Evolutionary conservation across 2,113 vertebrate species (phyloP).

Genomic region (Nettapus auritus): DNA sequence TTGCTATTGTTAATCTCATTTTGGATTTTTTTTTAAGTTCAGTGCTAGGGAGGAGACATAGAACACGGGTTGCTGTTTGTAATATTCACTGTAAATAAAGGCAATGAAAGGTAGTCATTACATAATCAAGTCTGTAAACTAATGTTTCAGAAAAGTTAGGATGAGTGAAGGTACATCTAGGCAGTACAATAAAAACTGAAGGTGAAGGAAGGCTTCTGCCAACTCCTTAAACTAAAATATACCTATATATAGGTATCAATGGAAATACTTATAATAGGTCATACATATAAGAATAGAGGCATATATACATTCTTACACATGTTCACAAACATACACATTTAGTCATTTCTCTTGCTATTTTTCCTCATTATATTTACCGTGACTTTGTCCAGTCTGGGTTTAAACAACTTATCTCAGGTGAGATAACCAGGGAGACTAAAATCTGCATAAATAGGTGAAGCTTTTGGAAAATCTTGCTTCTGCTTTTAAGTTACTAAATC

Average conservation of each 20-base stretch:
- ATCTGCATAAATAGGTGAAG: background rate
- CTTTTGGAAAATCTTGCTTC: background rate
- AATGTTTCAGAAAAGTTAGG: background rate
- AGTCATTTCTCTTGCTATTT: background rate
- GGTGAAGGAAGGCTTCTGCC: background rate
- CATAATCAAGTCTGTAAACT: background rate
- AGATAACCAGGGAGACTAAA: fast-evolving
- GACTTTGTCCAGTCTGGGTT: background rate
- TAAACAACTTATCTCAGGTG: background rate
- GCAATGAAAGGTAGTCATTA: background rate
- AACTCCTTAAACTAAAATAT: background rate
- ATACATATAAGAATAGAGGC: too few relatives aligned
- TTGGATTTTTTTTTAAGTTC: background rate
- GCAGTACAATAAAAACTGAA: background rate
- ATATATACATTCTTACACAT: background rate
- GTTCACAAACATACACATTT: background rate
- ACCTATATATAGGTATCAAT: background rate
- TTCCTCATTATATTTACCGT: background rate
- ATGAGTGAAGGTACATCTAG: background rate
- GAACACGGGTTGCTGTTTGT: background rate
- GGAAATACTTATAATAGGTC: background rate
- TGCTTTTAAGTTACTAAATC: background rate
- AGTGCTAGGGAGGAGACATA: background rate
- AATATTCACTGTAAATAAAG: background rate
- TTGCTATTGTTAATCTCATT: background rate